phyloP scores from a whole-genome alignment of 2,113 vertebrate species.

The Ptyas mucosa region DNA sequence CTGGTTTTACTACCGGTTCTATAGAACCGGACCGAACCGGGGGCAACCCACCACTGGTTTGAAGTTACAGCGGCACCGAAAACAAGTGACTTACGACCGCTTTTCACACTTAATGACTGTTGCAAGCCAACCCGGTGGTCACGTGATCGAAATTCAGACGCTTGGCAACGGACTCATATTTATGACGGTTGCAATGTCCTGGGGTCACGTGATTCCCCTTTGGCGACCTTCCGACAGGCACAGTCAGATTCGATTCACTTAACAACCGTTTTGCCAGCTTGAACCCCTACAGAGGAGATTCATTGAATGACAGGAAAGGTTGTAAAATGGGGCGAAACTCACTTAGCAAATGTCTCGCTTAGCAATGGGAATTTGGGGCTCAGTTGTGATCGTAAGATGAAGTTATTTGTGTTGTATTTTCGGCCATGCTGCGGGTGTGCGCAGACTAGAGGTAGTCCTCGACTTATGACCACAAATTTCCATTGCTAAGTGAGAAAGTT shows the following conservation, averaged over 20 bases:
- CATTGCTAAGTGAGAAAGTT: neutral
- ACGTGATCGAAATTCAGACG: neutral
- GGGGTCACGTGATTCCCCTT: neutral
- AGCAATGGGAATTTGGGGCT: neutral
- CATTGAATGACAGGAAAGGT: too few species aligned
- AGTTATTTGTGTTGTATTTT: neutral
- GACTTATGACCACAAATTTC: neutral
- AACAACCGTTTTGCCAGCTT: neutral
- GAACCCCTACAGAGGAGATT: too few species aligned
- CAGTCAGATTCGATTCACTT: neutral
- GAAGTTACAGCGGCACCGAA: neutral
- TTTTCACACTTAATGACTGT: neutral
- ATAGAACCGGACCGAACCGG: too few species aligned
- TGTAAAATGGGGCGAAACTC: neutral
- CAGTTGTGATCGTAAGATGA: accelerated
- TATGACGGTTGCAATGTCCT: neutral
- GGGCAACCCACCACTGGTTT: too few species aligned
- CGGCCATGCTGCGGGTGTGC: neutral
- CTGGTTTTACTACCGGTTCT: too few species aligned
- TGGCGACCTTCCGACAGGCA: neutral
- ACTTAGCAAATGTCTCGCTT: neutral
- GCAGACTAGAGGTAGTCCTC: neutral
- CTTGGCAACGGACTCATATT: neutral
- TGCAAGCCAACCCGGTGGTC: neutral
- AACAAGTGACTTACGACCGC: accelerated